Conservation (phyloP, 2,113 vertebrate species). For the Melanocharis versteri region DNA sequence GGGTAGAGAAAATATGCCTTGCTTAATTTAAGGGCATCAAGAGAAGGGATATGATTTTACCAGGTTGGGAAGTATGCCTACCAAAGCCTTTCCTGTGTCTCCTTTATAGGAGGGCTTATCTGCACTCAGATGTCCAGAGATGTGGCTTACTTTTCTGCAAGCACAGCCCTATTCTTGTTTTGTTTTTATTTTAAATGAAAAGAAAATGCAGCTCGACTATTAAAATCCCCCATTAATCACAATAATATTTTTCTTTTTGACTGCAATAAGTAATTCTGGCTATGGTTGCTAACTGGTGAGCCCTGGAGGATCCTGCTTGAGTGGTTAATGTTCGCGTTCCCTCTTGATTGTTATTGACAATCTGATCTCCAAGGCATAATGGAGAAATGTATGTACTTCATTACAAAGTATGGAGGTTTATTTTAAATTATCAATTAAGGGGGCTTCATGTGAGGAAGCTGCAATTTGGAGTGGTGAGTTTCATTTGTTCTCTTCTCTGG, state of each 20-base stretch:
- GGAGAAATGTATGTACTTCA: background rate
- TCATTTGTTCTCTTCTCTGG: background rate
- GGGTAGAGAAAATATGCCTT: background rate
- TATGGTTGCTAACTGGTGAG: background rate
- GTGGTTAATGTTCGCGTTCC: rapidly evolving
- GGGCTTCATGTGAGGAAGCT: background rate
- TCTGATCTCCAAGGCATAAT: background rate
- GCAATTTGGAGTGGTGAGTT: background rate
- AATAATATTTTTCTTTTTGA: background rate
- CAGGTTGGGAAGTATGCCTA: background rate
- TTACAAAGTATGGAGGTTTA: background rate
- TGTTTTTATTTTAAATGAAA: background rate
- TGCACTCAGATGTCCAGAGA: background rate
- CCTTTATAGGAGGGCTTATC: background rate
- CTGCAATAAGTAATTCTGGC: background rate
- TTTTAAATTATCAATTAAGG: background rate
- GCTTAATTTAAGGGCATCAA: background rate
- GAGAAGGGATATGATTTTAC: background rate
- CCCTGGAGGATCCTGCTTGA: background rate
- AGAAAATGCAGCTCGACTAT: background rate
- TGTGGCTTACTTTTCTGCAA: background rate
- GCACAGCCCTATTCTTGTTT: background rate
- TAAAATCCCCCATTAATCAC: background rate
- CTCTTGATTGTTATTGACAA: background rate
- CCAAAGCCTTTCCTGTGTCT: background rate